Evolutionary conservation across 2,888 invertebrate genomes (phyloP).

Genomic region (Loripinus fragilis): DNA sequence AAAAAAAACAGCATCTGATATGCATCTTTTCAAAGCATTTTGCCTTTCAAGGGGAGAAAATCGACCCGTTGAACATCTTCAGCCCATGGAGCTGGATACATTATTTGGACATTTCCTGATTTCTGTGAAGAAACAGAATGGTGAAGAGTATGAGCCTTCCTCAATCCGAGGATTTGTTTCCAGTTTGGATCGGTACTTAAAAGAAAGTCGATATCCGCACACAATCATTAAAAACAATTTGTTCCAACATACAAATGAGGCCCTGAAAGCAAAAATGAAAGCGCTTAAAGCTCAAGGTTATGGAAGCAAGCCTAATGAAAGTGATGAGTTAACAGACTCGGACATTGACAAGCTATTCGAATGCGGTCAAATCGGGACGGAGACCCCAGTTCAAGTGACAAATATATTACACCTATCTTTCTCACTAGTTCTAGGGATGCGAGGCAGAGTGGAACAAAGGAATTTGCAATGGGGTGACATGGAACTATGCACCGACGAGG

Average conservation of each 20-base stretch:
- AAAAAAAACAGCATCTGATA: neutral
- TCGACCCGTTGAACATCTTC: neutral
- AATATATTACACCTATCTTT: slow-evolving; percentile 19
- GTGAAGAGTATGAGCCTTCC: slow-evolving; percentile 23
- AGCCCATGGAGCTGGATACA: neutral
- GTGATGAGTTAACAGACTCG: slow-evolving; percentile 13
- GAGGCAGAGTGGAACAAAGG: slow-evolving; percentile 25
- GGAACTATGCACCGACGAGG: slow-evolving; percentile 18
- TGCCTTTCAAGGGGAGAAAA: neutral
- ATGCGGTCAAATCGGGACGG: neutral
- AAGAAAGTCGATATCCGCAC: neutral
- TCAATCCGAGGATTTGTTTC: slow-evolving; percentile 20
- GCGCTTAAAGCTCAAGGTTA: slow-evolving; percentile 16
- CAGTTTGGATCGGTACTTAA: slow-evolving; percentile 21
- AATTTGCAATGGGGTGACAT: slow-evolving; percentile 24
- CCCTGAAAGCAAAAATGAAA: slow-evolving; percentile 16
- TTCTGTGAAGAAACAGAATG: slow-evolving; percentile 17
- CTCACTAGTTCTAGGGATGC: slow-evolving; percentile 29
- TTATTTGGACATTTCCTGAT: slow-evolving; percentile 22
- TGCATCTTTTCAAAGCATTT: neutral
- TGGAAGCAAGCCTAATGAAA: slow-evolving; percentile 21
- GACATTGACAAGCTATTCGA: slow-evolving; percentile 23
- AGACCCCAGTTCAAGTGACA: neutral
- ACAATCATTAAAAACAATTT: neutral
- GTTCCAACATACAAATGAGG: slow-evolving; percentile 14